A percentile compares a stretch with the other conserved stretches of the same genome.
These are phyloP conservation scores for Cantharis rustica DNA, from an alignment of 2,888 invertebrate species.

Conservation along the genomic window DNA sequence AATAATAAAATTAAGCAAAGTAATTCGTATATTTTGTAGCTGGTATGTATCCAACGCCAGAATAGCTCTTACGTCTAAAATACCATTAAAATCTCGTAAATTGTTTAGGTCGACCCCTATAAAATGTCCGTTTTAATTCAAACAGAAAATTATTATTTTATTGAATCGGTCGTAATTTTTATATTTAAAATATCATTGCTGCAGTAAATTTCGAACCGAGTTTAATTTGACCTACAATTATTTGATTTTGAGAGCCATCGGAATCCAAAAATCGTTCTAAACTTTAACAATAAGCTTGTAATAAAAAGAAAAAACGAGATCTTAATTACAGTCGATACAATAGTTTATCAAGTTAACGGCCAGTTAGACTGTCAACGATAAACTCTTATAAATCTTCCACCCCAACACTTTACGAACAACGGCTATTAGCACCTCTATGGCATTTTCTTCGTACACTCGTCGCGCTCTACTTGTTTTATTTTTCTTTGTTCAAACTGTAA, in stretches of 20 bases:
- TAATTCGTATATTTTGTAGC: neutral
- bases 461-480: constrained; percentile 21
- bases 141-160: neutral
- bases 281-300: constrained; percentile 26
- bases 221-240: constrained; percentile 2
- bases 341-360: constrained; percentile 46
- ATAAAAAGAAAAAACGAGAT: constrained; percentile 34
- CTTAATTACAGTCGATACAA: constrained; percentile 45
- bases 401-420: constrained; percentile 30
- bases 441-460: constrained; percentile 10
- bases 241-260: constrained; percentile 8
- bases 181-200: neutral
- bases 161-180: neutral
- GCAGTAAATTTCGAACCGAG: neutral
- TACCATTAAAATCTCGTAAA: neutral
- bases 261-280: constrained; percentile 4
- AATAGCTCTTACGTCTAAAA: neutral
- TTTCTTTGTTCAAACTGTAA: constrained; percentile 21
- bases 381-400: constrained; percentile 43
- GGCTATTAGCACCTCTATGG: constrained; percentile 32
- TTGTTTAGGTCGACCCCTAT: neutral
- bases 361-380: constrained; percentile 44
- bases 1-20: neutral
- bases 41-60: neutral
- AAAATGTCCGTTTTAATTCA: neutral